These are phyloP conservation scores for Volucella inanis DNA, from an alignment of 2,888 invertebrate species.

Conservation along the genomic window DNA sequence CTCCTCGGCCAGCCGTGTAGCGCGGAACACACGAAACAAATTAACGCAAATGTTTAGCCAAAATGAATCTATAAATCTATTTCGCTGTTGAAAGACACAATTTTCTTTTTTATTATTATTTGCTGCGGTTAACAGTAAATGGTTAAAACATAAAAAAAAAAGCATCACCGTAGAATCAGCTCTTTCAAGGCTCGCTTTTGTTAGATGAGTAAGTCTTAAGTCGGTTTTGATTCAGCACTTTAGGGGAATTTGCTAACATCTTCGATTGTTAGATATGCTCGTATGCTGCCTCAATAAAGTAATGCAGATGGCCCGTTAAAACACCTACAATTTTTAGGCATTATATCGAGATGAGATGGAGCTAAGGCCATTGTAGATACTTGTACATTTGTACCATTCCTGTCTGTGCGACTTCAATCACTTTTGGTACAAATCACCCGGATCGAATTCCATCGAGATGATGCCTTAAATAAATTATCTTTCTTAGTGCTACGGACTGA, in stretches of 20 bases:
- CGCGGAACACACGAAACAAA: conserved; percentile 71
- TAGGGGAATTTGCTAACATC: conserved; percentile 49
- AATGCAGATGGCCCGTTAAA: conserved; percentile 57
- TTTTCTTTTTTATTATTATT: conserved; percentile 45
- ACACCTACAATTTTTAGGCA: conserved; percentile 60
- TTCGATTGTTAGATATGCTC: conserved; percentile 24
- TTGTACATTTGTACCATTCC: conserved; percentile 35
- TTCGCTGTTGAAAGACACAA: conserved; percentile 69
- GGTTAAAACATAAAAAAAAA: conserved; percentile 47
- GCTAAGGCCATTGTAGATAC: conserved; percentile 9
- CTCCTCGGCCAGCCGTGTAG: conserved; percentile 18
- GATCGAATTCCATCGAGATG: conserved; percentile 69
- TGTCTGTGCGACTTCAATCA: conserved; percentile 36
- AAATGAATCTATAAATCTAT: conserved; percentile 73
- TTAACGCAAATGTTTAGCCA: conserved; percentile 75
- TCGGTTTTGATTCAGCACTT: conserved; percentile 47
- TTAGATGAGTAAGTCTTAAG: conserved; percentile 7
- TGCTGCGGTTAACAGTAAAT: conserved; percentile 63
- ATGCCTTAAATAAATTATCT: conserved; percentile 65
- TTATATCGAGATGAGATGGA: not conserved
- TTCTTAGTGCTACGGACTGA: conserved; percentile 44
- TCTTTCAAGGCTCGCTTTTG: conserved; percentile 17
- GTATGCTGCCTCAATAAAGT: conserved; percentile 25
- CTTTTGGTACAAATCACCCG: conserved; percentile 60
- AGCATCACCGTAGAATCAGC: conserved; percentile 25